Conservation (phyloP, 2,113 vertebrate species). For the Alethe castanea region DNA sequence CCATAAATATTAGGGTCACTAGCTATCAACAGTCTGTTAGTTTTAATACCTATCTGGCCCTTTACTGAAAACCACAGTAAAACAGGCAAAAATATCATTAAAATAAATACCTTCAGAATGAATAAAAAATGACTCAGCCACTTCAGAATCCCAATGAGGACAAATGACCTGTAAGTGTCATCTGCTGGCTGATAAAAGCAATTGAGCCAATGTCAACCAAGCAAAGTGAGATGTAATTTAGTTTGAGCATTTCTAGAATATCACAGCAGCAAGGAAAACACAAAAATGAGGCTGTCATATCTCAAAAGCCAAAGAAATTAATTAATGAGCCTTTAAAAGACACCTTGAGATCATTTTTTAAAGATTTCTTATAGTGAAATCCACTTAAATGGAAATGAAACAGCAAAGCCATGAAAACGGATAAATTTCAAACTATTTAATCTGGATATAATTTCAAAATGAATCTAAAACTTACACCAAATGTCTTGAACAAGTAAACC, state of each 20-base stretch:
- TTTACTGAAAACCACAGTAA: neutral
- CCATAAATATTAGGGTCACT: neutral
- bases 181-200: neutral
- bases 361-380: neutral
- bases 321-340: neutral
- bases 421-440: neutral
- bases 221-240: neutral
- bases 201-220: neutral
- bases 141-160: slow-evolving; percentile 8
- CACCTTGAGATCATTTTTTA: neutral
- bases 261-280: neutral
- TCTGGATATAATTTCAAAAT: neutral
- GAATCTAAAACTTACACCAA: neutral
- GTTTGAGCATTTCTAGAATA: neutral
- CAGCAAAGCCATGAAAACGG: neutral
- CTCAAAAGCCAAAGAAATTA: neutral
- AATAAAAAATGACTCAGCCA: slow-evolving; percentile 9
- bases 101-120: neutral
- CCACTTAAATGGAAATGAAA: neutral
- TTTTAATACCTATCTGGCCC: neutral
- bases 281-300: neutral
- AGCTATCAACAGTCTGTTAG: neutral
- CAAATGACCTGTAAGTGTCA: neutral
- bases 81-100: neutral
- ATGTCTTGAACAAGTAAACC: neutral